Conservation (phyloP, 2,797 vertebrate species). For the Lerista edwardsae region DNA sequence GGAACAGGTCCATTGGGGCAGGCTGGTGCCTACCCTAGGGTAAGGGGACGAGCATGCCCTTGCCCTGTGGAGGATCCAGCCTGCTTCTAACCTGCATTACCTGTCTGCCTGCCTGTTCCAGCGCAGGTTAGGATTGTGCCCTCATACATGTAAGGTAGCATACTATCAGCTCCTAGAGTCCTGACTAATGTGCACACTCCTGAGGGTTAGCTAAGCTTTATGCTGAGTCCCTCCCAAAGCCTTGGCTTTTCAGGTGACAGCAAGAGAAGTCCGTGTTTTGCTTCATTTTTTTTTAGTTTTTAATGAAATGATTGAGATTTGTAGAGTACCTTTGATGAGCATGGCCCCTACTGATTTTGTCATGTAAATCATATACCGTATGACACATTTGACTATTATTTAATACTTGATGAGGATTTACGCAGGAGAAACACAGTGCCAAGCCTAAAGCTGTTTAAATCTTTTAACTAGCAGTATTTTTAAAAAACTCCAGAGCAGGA, state of each 20-base stretch:
- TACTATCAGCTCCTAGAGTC: neutral
- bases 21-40: too few relatives aligned
- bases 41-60: too few relatives aligned
- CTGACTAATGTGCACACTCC: neutral
- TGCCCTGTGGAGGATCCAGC: too few relatives aligned
- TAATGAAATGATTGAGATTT: constrained; percentile 60
- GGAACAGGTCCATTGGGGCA: too few relatives aligned
- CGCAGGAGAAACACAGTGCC: constrained; percentile 72
- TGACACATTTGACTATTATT: constrained; percentile 70
- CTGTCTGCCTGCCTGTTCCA: too few relatives aligned
- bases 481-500: constrained; percentile 47
- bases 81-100: too few relatives aligned
- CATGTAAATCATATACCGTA: constrained; percentile 68
- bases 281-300: constrained; percentile 59
- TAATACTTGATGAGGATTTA: constrained; percentile 73
- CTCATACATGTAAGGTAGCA: too few relatives aligned
- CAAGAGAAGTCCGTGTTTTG: constrained; percentile 58
- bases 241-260: constrained; percentile 44
- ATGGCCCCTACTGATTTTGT: constrained; percentile 68
- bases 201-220: neutral
- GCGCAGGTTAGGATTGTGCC: too few relatives aligned
- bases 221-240: constrained; percentile 22
- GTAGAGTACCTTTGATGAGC: constrained; percentile 68
- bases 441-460: constrained; percentile 73
- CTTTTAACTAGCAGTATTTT: constrained; percentile 62